These are phyloP conservation scores for Rhamphomyia laevipes DNA, from an alignment of 2,888 invertebrate species.

Conservation along the genomic window DNA sequence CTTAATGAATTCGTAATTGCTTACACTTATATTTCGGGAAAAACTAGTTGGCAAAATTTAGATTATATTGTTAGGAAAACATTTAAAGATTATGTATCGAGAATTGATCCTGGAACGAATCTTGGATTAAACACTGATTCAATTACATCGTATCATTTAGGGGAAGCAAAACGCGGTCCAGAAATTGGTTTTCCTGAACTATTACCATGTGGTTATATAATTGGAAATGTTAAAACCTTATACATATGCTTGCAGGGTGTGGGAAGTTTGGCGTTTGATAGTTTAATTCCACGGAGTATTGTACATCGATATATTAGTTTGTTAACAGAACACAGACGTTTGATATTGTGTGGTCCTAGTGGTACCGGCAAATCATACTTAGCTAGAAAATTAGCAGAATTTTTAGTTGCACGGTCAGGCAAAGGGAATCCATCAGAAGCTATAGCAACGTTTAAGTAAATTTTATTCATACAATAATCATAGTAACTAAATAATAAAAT, in stretches of 20 bases:
- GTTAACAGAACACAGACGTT: constrained; percentile 79
- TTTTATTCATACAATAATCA: neutral
- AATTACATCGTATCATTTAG: constrained; percentile 86
- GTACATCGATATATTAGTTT: constrained; percentile 84
- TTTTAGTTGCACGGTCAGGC: constrained; percentile 70
- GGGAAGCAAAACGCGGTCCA: constrained; percentile 72
- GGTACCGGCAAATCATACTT: constrained; percentile 96
- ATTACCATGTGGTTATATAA: constrained; percentile 85
- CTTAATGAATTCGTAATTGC: constrained; percentile 74
- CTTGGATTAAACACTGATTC: constrained; percentile 76
- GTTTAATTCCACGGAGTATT: constrained; percentile 90
- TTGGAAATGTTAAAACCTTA: constrained; percentile 74
- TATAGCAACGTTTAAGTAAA: constrained; percentile 86
- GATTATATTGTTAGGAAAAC: constrained; percentile 84
- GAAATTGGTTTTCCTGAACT: constrained; percentile 78
- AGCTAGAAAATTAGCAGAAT: constrained; percentile 89
- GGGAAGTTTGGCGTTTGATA: constrained; percentile 84
- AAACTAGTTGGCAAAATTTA: constrained; percentile 89
- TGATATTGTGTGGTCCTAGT: constrained; percentile 92
- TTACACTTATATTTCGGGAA: constrained; percentile 78
- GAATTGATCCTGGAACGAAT: constrained; percentile 86
- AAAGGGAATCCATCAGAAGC: constrained; percentile 78
- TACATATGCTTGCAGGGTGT: constrained; percentile 84
- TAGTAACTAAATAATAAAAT: neutral
- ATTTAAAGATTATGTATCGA: constrained; percentile 86